Evolutionary conservation across 2,113 vertebrate genomes (phyloP).

Genomic region (Diphyllodes magnificus): DNA sequence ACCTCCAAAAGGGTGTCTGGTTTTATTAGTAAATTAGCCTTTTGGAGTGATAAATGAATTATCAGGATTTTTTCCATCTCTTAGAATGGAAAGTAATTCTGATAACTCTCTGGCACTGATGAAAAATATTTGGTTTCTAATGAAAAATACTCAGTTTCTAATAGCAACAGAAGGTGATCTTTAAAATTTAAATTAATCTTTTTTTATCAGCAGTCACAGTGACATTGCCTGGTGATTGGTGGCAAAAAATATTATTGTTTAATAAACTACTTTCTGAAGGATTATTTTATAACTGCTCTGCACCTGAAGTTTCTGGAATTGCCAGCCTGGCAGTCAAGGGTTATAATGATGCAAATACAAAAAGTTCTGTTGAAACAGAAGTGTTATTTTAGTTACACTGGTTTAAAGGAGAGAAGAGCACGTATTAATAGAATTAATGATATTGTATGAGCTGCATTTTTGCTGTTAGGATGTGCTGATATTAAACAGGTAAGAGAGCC

Average conservation of each 20-base stretch:
- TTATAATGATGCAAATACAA: not conserved
- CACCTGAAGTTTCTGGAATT: not conserved
- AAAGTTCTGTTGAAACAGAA: not conserved
- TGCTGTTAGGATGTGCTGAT: not conserved
- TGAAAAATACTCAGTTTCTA: conserved; percentile 44
- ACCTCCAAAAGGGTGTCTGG: not conserved
- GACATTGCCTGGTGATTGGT: conserved; percentile 4
- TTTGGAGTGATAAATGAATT: not conserved
- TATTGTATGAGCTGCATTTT: not conserved
- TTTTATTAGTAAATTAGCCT: conserved; percentile 29
- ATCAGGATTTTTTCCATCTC: not conserved
- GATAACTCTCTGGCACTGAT: not conserved
- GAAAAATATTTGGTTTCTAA: conserved; percentile 26
- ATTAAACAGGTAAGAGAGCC: not conserved
- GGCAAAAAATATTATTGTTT: not conserved
- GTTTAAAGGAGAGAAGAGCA: not conserved
- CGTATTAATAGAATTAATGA: not conserved
- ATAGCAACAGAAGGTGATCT: conserved; percentile 34
- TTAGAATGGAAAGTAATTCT: not conserved
- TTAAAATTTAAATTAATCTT: conserved; percentile 39
- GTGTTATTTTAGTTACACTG: not conserved
- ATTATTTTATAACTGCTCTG: not conserved
- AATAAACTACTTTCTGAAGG: conserved; percentile 2
- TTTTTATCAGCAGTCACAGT: conserved; percentile 8
- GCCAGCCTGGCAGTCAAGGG: not conserved